Evolutionary conservation across 2,888 invertebrate species (phyloP).

Genomic region (Leucoma salicis): DNA sequence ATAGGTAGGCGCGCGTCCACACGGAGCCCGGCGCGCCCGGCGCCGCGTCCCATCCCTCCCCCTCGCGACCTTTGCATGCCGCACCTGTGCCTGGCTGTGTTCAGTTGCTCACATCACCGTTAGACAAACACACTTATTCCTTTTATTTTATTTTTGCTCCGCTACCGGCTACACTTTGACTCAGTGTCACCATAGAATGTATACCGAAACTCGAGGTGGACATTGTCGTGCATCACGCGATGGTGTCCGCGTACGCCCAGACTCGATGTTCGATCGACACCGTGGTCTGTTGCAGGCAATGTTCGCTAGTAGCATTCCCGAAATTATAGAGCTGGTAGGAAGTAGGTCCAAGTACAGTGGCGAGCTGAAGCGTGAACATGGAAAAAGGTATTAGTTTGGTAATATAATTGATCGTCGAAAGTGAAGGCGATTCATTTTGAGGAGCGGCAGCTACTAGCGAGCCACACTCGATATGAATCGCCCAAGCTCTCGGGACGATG

Average conservation of each 20-base stretch:
- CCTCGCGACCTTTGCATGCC: constrained; percentile 75
- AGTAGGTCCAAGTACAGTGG: constrained; percentile 99
- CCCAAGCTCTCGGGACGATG: constrained; percentile 68
- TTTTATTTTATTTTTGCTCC: constrained; percentile 75
- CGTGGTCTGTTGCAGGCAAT: constrained; percentile 95
- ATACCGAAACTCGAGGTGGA: constrained; percentile 73
- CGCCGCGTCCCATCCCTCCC: constrained; percentile 70
- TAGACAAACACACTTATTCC: constrained; percentile 77
- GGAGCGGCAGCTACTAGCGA: constrained; percentile 37
- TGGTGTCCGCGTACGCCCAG: constrained; percentile 68
- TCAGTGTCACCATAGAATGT: constrained; percentile 69
- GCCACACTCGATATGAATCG: constrained; percentile 61
- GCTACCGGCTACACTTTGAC: constrained; percentile 75
- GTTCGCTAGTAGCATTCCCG: constrained; percentile 99
- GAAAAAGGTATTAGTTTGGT: constrained; percentile 94
- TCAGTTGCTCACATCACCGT: constrained; percentile 81
- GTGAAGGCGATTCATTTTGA: constrained; percentile 71
- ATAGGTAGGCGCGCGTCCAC: constrained; percentile 44
- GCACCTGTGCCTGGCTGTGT: constrained; percentile 82
- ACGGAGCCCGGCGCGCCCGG: constrained; percentile 50
- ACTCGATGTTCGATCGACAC: constrained; percentile 72
- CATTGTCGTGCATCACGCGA: constrained; percentile 81
- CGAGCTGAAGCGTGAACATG: constrained; percentile 99
- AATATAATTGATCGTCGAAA: constrained; percentile 67
- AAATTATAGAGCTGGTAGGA: constrained; percentile 99